Evolutionary conservation across 2,113 vertebrate genomes (phyloP), one percentile per base, ranked within the genome.

Genomic region (Lagenorhynchus albirostris): DNA sequence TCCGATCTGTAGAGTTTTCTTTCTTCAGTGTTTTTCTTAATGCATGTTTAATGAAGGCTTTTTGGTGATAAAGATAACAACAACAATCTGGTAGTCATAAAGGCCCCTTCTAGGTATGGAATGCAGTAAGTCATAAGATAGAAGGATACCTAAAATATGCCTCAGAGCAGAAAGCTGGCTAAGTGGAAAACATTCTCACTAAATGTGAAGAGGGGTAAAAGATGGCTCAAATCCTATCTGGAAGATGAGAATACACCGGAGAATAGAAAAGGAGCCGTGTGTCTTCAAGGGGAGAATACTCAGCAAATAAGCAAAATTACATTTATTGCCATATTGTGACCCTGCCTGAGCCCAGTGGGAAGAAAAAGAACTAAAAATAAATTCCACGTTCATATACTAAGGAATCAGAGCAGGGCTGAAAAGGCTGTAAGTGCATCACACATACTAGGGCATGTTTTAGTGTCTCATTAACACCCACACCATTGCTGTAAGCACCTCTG

Each of bases 371-470:
- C 87, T 88, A 91, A 91, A 96, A 97, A 94, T 92, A 92, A 88
- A 90, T 91, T 90, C 82, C 20, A 60, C 26, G 93, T 94, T 89
- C 93, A 74, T 60, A 84, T 50, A 91, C 41, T 63, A 97, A 96
- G 81, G 76, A 84, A 58, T 82, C 33, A 14, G 89, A 85, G 41
- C 33, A 74, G 68, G 84, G 90, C 47, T 94, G 94, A 79, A 94
- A 97, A 96, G 94, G 91, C 85, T 55, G 86, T 41, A 86, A 92
- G 80, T 90, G 87, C 87, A 73, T 91, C 95, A 60, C 90, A 95
- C 86, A 38, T 68, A 47, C 79, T 5, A 25, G 65, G 90, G 83
- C 90, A 90, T 79, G 93, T 94, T 94, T 97, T 96, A 95, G 87
- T 71, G 92, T 90, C 94, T 96, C 91, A 88, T 95, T 94, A 96